Evolutionary conservation across 2,888 invertebrate species (phyloP).

Genomic region (Coelogynopora nodosa): DNA sequence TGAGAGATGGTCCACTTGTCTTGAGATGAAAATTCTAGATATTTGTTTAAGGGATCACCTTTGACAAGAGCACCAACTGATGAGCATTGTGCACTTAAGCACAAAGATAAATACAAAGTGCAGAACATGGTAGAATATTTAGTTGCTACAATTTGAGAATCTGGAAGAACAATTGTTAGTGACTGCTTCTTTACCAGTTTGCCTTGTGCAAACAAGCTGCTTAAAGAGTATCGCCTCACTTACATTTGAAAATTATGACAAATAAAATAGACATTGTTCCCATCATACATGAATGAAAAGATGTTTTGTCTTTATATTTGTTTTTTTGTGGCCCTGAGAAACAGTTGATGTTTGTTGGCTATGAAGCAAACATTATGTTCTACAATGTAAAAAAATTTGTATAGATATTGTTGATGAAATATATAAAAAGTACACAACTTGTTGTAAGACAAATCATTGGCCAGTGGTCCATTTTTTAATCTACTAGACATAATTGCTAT

Average conservation of each 20-base stretch:
- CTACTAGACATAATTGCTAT: conserved; percentile 14
- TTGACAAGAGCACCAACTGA: background rate
- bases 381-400: background rate
- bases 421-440: too few relatives aligned
- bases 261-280: conserved; percentile 9
- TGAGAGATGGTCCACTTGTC: too few relatives aligned
- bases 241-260: background rate
- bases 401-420: background rate
- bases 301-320: background rate
- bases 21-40: too few relatives aligned
- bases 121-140: conserved; percentile 27
- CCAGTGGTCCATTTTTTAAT: background rate
- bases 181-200: background rate
- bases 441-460: too few relatives aligned
- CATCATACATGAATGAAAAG: background rate
- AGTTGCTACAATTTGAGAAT: background rate
- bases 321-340: conserved; percentile 14
- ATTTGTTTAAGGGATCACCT: too few relatives aligned
- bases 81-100: background rate
- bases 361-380: background rate
- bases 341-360: background rate
- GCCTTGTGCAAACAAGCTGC: background rate
- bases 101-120: background rate
- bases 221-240: conserved; percentile 10
- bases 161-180: too few relatives aligned